Evolutionary conservation across 92 coral and sea anemone species (phyloP), one percentile per base, ranked within the genome.

Genomic region (Umimayanthus kanabou): DNA sequence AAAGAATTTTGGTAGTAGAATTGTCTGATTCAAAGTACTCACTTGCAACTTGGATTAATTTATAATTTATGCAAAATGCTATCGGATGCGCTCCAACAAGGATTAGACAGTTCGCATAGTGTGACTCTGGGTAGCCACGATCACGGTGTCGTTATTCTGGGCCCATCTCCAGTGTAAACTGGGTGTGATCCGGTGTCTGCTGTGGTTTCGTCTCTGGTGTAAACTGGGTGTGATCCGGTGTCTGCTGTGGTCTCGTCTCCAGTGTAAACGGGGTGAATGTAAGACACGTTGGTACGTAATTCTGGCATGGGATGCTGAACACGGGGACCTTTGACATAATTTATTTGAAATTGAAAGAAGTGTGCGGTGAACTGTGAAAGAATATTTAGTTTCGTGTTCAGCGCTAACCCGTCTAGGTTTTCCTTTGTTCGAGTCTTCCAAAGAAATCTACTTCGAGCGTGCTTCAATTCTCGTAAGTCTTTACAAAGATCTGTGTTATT

Each of bases 281-380:
- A 83, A 50, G 77, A 53, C 42, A 71, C 16, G n/a, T 42, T 64
- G 23, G 45, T 40, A 67, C 65, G 28, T 83, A 83, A 83, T 81
- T 43, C 55, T 42, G 39, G 39, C 58, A 39, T 47, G 50, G 53
- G 57, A 40, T 37, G 64, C 50, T 83, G 9, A 69, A 70, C 26
- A 45, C 57, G 43, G 37, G 26, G 61, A 50, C 25, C 30, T 47
- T n/a, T 45, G 42, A 70, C 37, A 43, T 83, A 83, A 83, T 83
- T 83, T 83, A 67, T 83, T 83, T 83, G 87, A 83, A 83, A 67
- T 83, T 83, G 57, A 83, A 83, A 50, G 42, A 69, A 69, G 65
- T 20, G 61, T 47, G 58, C 14, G 25, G 73, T 81, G 55, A 65
- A 39, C 66, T 70, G 25, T 40, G 53, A 66, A 64, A 3, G 15